Evolutionary conservation across 2,113 vertebrate species (phyloP).

Genomic region (Cervus canadensis): DNA sequence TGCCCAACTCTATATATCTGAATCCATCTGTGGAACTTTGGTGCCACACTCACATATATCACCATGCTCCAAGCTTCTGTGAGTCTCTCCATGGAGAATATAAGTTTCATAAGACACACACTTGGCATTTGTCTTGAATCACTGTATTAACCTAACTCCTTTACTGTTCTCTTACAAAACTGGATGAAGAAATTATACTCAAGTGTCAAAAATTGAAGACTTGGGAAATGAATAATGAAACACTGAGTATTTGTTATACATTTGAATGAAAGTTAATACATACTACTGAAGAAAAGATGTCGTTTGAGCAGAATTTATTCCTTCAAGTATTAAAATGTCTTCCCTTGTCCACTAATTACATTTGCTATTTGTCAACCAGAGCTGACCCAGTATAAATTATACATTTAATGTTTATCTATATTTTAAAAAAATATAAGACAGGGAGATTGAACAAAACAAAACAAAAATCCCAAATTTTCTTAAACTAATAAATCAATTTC

Average conservation of each 20-base stretch:
- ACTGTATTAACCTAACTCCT: slow-evolving; percentile 26
- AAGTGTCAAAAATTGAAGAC: background rate
- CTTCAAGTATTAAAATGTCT: background rate
- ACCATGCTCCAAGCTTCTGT: background rate
- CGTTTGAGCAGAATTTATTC: background rate
- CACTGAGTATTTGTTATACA: background rate
- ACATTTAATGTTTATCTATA: background rate
- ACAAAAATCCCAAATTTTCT: background rate
- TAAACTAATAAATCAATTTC: background rate
- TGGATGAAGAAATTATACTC: slow-evolving; percentile 29
- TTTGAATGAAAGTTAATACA: background rate
- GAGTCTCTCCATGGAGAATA: background rate
- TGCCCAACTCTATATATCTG: slow-evolving; percentile 37
- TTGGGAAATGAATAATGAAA: background rate
- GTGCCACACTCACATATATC: background rate
- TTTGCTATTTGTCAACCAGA: background rate
- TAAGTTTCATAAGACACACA: slow-evolving; percentile 33
- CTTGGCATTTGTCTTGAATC: slow-evolving; percentile 44
- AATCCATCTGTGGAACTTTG: background rate
- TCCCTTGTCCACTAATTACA: background rate
- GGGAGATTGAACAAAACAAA: background rate
- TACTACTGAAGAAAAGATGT: background rate
- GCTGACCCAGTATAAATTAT: background rate
- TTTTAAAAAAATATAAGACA: background rate
- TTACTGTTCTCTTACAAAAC: background rate